Evolutionary conservation across 2,797 vertebrate genomes (phyloP), one percentile per base, ranked within the genome.

Genomic region (Takifugu ocellatus): DNA sequence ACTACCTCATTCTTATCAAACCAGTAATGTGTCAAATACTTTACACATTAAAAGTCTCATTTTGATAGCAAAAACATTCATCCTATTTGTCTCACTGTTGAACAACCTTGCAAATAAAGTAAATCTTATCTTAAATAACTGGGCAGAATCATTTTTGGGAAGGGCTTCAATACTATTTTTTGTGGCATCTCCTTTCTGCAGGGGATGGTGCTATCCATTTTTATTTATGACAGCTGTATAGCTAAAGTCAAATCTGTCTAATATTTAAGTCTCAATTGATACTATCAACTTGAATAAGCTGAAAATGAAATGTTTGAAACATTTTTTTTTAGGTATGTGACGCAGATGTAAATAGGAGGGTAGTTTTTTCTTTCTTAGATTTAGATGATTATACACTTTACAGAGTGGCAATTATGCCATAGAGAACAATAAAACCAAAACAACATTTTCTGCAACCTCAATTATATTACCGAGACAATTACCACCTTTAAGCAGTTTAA

Each of bases 401-500:
- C 55, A 57, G 57, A 54, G 54, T 67, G 63, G 68, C 65, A 65
- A 68, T 74, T 53, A 61, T 51, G 55, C 46, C 56, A 60, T 48
- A 70, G 59, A 62, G 36, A 60, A 54, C 69, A 75, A 72, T 81
- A 79, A 80, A 63, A 67, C 36, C 12, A 39, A 39, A 39, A 39
- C 74, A 46, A 55, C 69, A 65, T 79, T 66, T 70, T 62, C 65
- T 53, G 48, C 70, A 57, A 51, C 67, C 61, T 65, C 75, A 77
- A 83, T 87, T 83, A 84, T 74, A 66, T 76, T 54, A 50, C 76
- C 5, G 56, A 77, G 73, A 80, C 77, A 79, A 82, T 79, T 78
- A 77, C 59, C 70, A 78, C 79, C 75, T 87, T 81, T 51, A 46
- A 66, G 63, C 54, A 53, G 29, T 69, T 71, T 58, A 51, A 60